Evolutionary conservation across 1,140 invertebrate species (phyloP).

Genomic region (Bathynomus jamesi): DNA sequence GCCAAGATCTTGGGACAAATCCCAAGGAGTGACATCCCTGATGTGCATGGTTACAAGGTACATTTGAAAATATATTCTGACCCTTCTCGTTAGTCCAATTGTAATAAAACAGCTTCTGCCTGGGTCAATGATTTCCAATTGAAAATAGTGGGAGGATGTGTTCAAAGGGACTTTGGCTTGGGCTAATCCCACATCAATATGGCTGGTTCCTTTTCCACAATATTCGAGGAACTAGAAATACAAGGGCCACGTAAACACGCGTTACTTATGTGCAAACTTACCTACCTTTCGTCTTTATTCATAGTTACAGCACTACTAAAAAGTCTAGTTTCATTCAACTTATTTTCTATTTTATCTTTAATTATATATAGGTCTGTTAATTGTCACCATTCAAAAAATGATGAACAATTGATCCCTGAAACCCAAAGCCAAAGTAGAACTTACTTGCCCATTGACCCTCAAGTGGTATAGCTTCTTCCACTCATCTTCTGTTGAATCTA

Average conservation of each 20-base stretch:
- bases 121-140: slow-evolving; percentile 54
- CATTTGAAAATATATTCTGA: slow-evolving; percentile 8
- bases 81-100: slow-evolving; percentile 51
- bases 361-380: too few species aligned
- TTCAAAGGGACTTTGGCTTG: slow-evolving; percentile 50
- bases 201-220: slow-evolving; percentile 50
- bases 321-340: too few species aligned
- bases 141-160: slow-evolving; percentile 53
- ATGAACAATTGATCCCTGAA: too few species aligned
- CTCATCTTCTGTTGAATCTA: slow-evolving; percentile 52
- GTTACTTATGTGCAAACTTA: too few species aligned
- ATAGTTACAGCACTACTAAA: too few species aligned
- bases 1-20: too few species aligned
- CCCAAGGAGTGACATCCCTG: too few species aligned
- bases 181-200: slow-evolving; percentile 53
- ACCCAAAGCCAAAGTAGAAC: too few species aligned
- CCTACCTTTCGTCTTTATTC: too few species aligned
- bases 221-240: slow-evolving; percentile 46
- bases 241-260: slow-evolving; percentile 40
- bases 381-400: neutral
- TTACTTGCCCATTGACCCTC: slow-evolving; percentile 48
- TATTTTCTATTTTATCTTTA: too few species aligned
- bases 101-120: slow-evolving; percentile 54
- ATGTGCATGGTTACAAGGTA: too few species aligned
- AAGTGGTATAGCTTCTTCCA: slow-evolving; percentile 52